Conservation (phyloP, 1,140 invertebrate species). For the Drosophila pectinifera region DNA sequence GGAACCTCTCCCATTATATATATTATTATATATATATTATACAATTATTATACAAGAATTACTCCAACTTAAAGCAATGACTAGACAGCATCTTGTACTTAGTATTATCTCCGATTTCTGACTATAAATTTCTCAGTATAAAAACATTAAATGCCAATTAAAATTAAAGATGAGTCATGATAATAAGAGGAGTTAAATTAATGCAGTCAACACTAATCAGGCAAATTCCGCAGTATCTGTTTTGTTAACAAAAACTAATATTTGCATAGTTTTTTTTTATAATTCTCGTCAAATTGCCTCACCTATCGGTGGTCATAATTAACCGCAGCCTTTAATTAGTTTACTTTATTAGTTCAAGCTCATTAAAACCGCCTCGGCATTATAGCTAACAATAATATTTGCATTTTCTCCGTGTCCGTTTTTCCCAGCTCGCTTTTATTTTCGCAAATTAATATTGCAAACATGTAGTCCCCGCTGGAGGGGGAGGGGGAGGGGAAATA, state of each 20-base stretch:
- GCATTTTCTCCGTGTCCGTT: conserved; percentile 20
- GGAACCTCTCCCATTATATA: no score
- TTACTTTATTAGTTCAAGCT: conserved; percentile 52
- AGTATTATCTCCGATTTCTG: no score
- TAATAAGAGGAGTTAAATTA: background rate
- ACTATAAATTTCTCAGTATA: no score
- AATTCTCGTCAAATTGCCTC: background rate
- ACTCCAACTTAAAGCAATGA: no score
- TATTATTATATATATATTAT: no score
- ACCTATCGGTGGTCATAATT: conserved; percentile 12
- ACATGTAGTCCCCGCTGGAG: conserved; percentile 23
- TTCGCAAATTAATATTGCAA: conserved; percentile 60
- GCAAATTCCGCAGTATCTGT: no score
- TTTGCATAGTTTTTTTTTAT: background rate
- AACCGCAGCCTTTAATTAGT: conserved; percentile 35
- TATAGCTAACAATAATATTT: conserved; percentile 54
- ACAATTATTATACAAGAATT: no score
- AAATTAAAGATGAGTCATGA: background rate
- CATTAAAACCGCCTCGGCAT: conserved; percentile 30
- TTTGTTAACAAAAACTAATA: background rate
- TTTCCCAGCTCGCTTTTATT: conserved; percentile 23
- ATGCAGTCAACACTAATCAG: background rate
- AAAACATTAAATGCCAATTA: background rate
- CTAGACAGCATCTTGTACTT: no score
- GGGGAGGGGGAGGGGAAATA: background rate